These are phyloP conservation scores for Alectura lathami DNA, from an alignment of 2,113 vertebrate species.

Conservation along the genomic window DNA sequence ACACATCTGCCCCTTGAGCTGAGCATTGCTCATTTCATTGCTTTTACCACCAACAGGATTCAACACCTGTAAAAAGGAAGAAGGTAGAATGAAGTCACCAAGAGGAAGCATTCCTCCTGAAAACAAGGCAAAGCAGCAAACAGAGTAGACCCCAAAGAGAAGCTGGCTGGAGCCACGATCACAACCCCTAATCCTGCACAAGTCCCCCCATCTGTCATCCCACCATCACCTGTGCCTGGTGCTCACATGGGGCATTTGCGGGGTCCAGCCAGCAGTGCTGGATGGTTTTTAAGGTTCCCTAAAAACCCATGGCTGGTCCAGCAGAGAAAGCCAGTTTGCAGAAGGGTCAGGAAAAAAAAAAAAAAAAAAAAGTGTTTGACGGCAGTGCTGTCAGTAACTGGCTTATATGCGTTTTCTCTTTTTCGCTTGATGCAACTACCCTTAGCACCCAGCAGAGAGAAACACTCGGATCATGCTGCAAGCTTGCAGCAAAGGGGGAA, in stretches of 20 bases:
- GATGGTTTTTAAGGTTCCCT: not conserved
- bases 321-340: not conserved
- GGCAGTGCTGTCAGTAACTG: not conserved
- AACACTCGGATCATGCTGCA: not conserved
- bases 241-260: not conserved
- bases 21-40: not conserved
- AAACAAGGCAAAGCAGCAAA: not conserved
- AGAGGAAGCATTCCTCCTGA: not conserved
- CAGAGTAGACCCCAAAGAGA: not conserved
- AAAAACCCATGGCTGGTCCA: not conserved
- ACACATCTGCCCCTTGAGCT: slow-evolving; percentile 3
- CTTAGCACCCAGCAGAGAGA: not conserved
- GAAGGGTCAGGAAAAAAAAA: not conserved
- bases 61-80: not conserved
- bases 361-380: not conserved
- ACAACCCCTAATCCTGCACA: not conserved
- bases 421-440: not conserved
- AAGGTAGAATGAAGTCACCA: not conserved
- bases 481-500: not conserved
- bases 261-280: not conserved
- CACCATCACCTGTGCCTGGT: not conserved
- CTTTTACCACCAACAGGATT: not conserved
- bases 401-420: not conserved
- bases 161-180: not conserved
- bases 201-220: not conserved